Evolutionary conservation across 2,888 invertebrate genomes (phyloP), one percentile per base, ranked within the genome.

Genomic region (Nemapogon koenigi): DNA sequence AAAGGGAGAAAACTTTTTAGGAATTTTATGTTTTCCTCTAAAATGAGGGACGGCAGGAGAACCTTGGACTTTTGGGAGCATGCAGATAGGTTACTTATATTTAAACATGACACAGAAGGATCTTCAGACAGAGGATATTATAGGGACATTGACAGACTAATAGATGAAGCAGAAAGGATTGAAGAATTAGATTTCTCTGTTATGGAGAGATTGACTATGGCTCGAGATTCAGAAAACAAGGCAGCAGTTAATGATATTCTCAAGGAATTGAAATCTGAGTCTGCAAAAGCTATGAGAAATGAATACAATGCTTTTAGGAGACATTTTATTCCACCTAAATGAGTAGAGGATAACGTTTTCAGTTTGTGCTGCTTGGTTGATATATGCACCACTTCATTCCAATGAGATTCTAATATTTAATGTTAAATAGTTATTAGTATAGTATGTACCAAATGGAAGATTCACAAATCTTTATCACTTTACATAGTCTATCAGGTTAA

Each of bases 1-100:
- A 78, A 70, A 44, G 78, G 79, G 1, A 60, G 73, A 39, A 62
- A 62, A 42, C 48, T 78, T 13, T 79, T 81, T 41, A 62, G 73
- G 41, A 71, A 70, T 50, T 81, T 72, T 46, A 75, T 80, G 73
- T 63, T 55, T 45, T 63, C 73, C 2, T 62, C 68, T 15, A 70
- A 70, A 48, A 57, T 78, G 56, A 62, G 55, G 45, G 58, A 65
- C 43, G 80, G 76, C 10, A 60, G 65, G 16, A 55, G 57, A 42
- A 55, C 62, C 7, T 50, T 81, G 38, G 65, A 67, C 47, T 64
- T 79, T 46, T 76, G 69, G 65, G 79, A 79, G 44, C 62, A 67
- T 38, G 53, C 57, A 16, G 79, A 81, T 27, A 61, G 53, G 50
- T 50, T 73, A 37, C 50, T 75, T 4, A 57, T 50, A 41, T 63